Evolutionary conservation across 92 coral and sea anemone genomes (phyloP).

Genomic region (Epizoanthus stellaris): DNA sequence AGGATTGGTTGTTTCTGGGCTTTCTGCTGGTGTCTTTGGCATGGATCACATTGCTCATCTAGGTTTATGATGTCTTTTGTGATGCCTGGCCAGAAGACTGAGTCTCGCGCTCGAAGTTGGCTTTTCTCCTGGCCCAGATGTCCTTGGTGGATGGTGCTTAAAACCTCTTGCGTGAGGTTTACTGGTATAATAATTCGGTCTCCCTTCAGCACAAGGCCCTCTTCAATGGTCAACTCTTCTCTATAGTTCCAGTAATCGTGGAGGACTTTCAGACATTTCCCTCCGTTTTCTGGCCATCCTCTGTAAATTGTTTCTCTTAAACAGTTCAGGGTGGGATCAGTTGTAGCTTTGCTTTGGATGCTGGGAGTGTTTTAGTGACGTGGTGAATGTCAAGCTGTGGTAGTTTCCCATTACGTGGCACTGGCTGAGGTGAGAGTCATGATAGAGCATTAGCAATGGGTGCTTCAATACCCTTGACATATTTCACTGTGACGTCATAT

Average conservation of each 20-base stretch:
- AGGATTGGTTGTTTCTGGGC: conserved; percentile 1
- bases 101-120: conserved; percentile 10
- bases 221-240: no score
- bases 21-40: no score
- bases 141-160: conserved; percentile 51
- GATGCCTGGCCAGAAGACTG: no score
- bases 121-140: conserved; percentile 43
- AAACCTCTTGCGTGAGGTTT: conserved; percentile 9
- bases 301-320: background rate
- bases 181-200: conserved; percentile 36
- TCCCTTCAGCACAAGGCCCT: no score
- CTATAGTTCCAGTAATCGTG: no score
- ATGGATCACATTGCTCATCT: no score
- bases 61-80: no score
- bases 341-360: conserved; percentile 46
- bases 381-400: background rate
- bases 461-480: background rate
- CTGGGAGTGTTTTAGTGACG: conserved; percentile 39
- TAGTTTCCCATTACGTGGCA: background rate
- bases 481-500: no score
- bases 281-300: conserved; percentile 53
- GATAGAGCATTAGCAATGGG: conserved; percentile 65
- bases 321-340: conserved; percentile 30
- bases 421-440: conserved; percentile 55
- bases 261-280: conserved; percentile 44